Conservation (phyloP, 92 coral and sea anemone species). For the Paramuricea clavata region DNA sequence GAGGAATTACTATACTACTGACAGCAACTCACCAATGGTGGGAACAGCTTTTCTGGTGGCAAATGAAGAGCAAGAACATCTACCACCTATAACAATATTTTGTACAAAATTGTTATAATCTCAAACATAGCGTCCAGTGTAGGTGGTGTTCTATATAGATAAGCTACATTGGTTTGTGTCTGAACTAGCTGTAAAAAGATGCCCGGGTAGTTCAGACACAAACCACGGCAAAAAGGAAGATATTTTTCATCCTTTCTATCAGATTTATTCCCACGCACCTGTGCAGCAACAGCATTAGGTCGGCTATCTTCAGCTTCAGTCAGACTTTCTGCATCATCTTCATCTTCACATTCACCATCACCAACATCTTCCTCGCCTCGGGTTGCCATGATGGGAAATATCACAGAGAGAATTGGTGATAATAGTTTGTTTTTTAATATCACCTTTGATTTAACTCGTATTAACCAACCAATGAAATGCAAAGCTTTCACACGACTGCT, state of each 20-base stretch:
- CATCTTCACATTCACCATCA: constrained; percentile 74
- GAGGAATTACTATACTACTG: too few species aligned
- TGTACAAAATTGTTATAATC: neutral
- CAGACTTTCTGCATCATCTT: constrained; percentile 76
- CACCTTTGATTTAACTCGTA: constrained; percentile 95
- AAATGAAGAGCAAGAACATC: constrained; percentile 95
- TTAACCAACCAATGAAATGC: constrained; percentile 89
- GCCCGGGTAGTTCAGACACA: neutral
- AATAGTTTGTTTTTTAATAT: constrained; percentile 87
- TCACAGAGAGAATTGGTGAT: constrained; percentile 83
- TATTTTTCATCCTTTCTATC: neutral
- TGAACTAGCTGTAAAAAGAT: neutral
- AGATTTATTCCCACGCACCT: constrained; percentile 63
- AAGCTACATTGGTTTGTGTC: too few species aligned
- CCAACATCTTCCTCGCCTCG: constrained; percentile 84
- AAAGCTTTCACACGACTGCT: constrained; percentile 91
- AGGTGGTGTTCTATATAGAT: too few species aligned
- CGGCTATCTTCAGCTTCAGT: constrained; percentile 92
- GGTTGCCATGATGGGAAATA: constrained; percentile 97
- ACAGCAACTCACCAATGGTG: constrained; percentile 84
- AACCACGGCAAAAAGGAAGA: neutral
- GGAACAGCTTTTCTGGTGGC: constrained; percentile 94
- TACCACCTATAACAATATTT: constrained; percentile 71
- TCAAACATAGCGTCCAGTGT: too few species aligned
- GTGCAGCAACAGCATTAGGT: constrained; percentile 99